Conservation (phyloP, 2,113 vertebrate species). For the Hypomesus transpacificus region DNA sequence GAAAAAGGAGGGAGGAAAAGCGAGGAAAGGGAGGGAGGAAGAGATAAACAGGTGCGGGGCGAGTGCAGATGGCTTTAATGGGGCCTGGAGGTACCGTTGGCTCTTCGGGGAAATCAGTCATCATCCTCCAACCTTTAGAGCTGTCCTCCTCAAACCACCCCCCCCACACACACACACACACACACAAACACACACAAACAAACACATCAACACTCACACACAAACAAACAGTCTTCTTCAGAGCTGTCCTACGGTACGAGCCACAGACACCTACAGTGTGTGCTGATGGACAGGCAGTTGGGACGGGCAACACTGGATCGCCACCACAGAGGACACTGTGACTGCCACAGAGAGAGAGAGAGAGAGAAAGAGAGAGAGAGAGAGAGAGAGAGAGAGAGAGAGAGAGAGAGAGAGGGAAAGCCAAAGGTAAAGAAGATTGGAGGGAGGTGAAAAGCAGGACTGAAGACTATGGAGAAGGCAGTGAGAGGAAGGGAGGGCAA, state of each 20-base stretch:
- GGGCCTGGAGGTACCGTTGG: conserved; percentile 59
- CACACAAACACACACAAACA: neutral
- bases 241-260: too few relatives aligned
- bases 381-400: too few relatives aligned
- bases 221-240: too few relatives aligned
- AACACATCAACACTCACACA: too few relatives aligned
- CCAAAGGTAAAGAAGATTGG: neutral
- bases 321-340: neutral
- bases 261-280: too few relatives aligned
- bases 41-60: conserved; percentile 56
- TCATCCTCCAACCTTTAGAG: conserved; percentile 53
- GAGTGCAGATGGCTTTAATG: conserved; percentile 68
- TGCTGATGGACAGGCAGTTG: neutral
- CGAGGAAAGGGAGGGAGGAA: conserved; percentile 30
- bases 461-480: neutral
- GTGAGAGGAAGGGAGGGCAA: neutral
- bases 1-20: conserved; percentile 4
- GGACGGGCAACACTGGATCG: neutral
- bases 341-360: neutral
- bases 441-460: neutral
- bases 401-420: conserved; percentile 3
- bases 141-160: conserved; percentile 29
- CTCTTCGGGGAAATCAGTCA: conserved; percentile 62
- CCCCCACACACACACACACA: conserved; percentile 27
- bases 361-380: conserved; percentile 8